These are phyloP conservation scores for Poeciliopsis presidionis DNA, from an alignment of 2,797 vertebrate genomes.

Conservation along the genomic window DNA sequence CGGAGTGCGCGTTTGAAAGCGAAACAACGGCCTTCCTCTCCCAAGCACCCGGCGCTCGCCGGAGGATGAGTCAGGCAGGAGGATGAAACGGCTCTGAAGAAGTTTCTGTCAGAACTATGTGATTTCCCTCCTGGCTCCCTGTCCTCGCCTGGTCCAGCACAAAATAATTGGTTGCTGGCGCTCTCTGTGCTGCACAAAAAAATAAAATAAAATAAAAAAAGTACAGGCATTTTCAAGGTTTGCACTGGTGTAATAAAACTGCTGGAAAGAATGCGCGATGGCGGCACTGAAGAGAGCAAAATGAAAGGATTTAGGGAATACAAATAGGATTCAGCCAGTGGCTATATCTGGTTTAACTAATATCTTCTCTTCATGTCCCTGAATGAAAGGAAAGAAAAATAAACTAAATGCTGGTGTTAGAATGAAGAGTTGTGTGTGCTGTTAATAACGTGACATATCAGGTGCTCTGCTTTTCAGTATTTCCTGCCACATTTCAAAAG, in stretches of 20 bases:
- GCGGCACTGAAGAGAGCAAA: background rate
- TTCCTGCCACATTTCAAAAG: background rate
- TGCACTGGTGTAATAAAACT: slow-evolving; percentile 16
- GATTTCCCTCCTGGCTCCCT: slow-evolving; percentile 57
- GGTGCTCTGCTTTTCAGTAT: background rate
- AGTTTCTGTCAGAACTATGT: slow-evolving; percentile 54
- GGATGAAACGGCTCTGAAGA: slow-evolving; percentile 34
- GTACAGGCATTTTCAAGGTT: slow-evolving; percentile 6
- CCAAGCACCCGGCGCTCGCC: slow-evolving; percentile 22
- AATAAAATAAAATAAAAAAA: background rate
- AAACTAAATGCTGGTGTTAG: background rate
- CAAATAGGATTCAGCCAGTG: slow-evolving; percentile 1
- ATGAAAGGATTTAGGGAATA: background rate
- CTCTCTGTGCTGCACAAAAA: slow-evolving; percentile 6
- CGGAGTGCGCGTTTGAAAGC: slow-evolving; percentile 3
- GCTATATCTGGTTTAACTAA: slow-evolving; percentile 1
- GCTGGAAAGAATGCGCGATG: slow-evolving; percentile 10
- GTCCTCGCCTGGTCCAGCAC: slow-evolving; percentile 35
- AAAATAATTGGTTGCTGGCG: slow-evolving; percentile 38
- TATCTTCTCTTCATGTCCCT: background rate
- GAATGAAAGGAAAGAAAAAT: background rate
- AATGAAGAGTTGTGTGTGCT: background rate
- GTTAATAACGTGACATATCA: background rate
- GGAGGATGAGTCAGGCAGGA: slow-evolving; percentile 50
- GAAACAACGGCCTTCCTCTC: slow-evolving; percentile 17